Base-by-base conservation (phyloP, 2,113 vertebrate species). In the rat (Rattus norvegicus) region DNA sequence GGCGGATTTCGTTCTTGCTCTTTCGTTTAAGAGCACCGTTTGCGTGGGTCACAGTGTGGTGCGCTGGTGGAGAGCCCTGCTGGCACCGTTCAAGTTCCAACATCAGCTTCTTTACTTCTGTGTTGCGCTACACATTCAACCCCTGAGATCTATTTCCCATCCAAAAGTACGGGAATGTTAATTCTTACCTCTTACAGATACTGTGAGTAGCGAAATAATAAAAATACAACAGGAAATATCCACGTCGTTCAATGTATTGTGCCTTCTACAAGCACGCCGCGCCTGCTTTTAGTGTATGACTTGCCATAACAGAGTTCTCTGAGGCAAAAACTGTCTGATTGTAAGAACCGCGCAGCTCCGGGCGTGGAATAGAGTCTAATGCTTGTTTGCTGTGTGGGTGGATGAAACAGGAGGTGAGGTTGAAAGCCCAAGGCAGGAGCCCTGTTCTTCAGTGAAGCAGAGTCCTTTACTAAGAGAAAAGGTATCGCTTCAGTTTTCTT, bases 381-480 rank as follows among this genome's bases (percentile, higher is more conserved):
- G 65, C 6, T 90, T 24, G 10, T 83, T 84, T 75, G 19, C 22
- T 81, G 10, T 13, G 17, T 63, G 47, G 80, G 49, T 73, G 70
- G 86, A 84, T 65, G 14, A 93, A 90, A 65, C 36, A 49, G 84
- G 47, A 76, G 91, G 88, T 63, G 22, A 96, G 75, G 10, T 52
- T 83, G 5, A 36, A 49, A 88, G 87, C 56, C 24, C 33, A 49
- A 86, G 22, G 20, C 47, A 94, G 70, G 63, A 92, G 26, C 69
- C 91, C 26, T 86, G 30, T 81, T 81, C 59, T 73, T n/a, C 33
- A 39, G 65, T 19, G 30, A 43, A 93, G 52, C 36, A 92, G 47
- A 83, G 89, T 81, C 33, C 52, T 92, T 92, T 91, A 67, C 36
- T 83, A 88, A 94, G 79, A 79, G 36, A 81, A 88, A 94, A 19